phyloP scores from a whole-genome alignment of 2,113 vertebrate species.

The Platysteira castanea region DNA sequence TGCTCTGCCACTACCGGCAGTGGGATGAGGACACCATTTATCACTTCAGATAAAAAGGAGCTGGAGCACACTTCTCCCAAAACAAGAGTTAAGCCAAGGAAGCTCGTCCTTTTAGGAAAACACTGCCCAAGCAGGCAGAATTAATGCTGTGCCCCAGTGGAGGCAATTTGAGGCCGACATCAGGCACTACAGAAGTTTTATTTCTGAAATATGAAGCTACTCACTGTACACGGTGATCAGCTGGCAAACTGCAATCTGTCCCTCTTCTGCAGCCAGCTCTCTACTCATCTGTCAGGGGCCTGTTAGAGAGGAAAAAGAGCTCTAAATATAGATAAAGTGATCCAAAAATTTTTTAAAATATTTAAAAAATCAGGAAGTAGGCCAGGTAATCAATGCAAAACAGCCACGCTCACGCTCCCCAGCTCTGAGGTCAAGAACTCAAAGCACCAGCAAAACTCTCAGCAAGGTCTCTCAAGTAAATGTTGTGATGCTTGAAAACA shows the following conservation, averaged over 20 bases:
- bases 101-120: background rate
- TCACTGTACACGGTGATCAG: background rate
- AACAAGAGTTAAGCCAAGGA: background rate
- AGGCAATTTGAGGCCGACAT: background rate
- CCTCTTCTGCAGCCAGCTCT: background rate
- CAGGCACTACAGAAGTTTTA: background rate
- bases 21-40: background rate
- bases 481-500: background rate
- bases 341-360: background rate
- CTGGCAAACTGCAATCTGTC: background rate
- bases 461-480: background rate
- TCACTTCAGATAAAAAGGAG: background rate
- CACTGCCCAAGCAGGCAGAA: background rate
- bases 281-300: constrained; percentile 5
- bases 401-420: background rate
- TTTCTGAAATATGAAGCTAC: background rate
- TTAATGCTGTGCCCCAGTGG: background rate
- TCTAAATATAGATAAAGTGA: background rate
- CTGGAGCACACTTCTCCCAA: background rate
- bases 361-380: background rate
- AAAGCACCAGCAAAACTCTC: background rate
- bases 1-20: background rate
- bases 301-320: background rate
- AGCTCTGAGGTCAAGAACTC: background rate
- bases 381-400: background rate